These are phyloP conservation scores for Hyppa rectilinea DNA, from an alignment of 2,888 invertebrate genomes.

Conservation along the genomic window DNA sequence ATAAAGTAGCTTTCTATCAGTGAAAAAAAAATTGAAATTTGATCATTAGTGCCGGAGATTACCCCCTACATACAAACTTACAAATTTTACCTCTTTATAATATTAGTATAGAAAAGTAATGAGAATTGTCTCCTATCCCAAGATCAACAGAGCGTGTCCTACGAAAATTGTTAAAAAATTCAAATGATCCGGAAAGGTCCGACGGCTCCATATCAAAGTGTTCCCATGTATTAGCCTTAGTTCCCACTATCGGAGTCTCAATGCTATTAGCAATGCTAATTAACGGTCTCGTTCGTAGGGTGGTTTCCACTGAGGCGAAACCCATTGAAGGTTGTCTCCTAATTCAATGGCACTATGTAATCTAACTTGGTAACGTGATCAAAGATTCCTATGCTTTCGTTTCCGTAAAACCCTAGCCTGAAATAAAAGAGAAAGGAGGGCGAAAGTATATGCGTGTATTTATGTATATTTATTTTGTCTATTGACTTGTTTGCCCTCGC, in stretches of 20 bases:
- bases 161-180: slow-evolving; percentile 39
- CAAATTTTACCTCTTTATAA: too few species aligned
- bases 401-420: slow-evolving; percentile 8
- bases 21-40: too few species aligned
- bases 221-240: slow-evolving; percentile 33
- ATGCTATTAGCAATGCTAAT: slow-evolving; percentile 74
- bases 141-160: neutral
- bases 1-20: too few species aligned
- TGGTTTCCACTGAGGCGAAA: slow-evolving; percentile 56
- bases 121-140: neutral
- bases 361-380: slow-evolving; percentile 60
- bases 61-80: too few species aligned
- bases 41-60: too few species aligned
- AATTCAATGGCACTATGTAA: slow-evolving; percentile 64
- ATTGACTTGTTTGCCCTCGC: too few species aligned
- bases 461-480: too few species aligned
- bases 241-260: slow-evolving; percentile 54
- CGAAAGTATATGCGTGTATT: too few species aligned
- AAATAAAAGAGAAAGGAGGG: neutral
- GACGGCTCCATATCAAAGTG: slow-evolving; percentile 37
- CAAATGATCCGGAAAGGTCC: slow-evolving; percentile 26
- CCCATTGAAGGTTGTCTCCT: slow-evolving; percentile 50
- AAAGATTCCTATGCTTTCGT: slow-evolving; percentile 41
- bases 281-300: slow-evolving; percentile 64
- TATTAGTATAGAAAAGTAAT: too few species aligned